Evolutionary conservation across 2,888 invertebrate species (phyloP).

Genomic region (Nesidiocoris tenuis): DNA sequence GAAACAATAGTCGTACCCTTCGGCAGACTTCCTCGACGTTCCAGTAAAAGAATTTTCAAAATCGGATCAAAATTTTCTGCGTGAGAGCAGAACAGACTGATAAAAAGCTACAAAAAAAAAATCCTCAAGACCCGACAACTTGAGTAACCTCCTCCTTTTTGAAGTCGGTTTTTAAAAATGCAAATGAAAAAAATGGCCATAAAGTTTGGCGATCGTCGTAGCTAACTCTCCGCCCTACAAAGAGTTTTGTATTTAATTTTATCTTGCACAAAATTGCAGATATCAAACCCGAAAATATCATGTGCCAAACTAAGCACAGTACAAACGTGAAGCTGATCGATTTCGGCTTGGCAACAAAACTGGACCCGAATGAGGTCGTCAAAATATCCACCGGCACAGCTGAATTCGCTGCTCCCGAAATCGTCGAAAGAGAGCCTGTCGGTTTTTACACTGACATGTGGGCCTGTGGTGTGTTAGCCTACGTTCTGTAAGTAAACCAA

Average conservation of each 20-base stretch:
- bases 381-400: constrained; percentile 99
- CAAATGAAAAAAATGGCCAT: background rate
- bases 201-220: background rate
- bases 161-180: no score
- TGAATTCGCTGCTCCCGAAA: constrained; percentile 99
- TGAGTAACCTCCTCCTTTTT: no score
- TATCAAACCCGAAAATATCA: constrained; percentile 97
- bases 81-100: no score
- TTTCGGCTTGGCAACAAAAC: constrained; percentile 96
- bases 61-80: no score
- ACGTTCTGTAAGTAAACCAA: constrained; percentile 82
- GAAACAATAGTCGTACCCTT: no score
- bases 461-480: constrained; percentile 98
- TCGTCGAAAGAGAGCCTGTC: constrained; percentile 96
- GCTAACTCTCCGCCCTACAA: no score
- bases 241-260: no score
- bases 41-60: no score
- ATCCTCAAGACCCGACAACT: no score
- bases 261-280: no score
- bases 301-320: constrained; percentile 95
- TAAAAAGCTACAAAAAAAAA: no score
- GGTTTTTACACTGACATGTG: constrained; percentile 99
- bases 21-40: no score
- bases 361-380: constrained; percentile 97
- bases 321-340: constrained; percentile 98